A percentile compares a stretch with the other conserved stretches of the same genome.
phyloP scores from a whole-genome alignment of 2,113 vertebrate species.

The Ivindomyrus marchei region DNA sequence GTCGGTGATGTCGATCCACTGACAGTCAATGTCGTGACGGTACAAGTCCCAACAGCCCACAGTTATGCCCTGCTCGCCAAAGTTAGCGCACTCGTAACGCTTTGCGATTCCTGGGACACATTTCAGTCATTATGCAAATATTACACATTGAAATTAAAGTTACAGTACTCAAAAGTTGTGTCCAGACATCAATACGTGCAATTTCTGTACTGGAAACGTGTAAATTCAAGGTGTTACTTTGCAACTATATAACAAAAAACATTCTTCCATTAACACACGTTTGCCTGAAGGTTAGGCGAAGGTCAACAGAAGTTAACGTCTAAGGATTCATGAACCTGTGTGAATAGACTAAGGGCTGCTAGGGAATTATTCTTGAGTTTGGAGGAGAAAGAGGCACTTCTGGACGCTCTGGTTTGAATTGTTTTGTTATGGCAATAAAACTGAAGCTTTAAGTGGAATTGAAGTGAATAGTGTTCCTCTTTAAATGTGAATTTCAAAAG shows the following conservation, averaged over 20 bases:
- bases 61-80: slow-evolving; percentile 95
- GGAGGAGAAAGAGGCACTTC: background rate
- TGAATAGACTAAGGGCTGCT: background rate
- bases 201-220: background rate
- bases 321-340: background rate
- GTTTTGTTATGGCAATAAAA: slow-evolving; percentile 11
- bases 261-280: background rate
- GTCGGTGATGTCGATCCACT: slow-evolving; percentile 96
- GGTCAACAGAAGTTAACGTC: background rate
- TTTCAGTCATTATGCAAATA: background rate
- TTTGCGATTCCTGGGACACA: slow-evolving; percentile 75
- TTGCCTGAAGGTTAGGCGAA: background rate
- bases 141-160: background rate
- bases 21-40: slow-evolving; percentile 94
- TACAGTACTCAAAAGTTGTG: background rate
- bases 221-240: background rate
- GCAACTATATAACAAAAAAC: background rate
- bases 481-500: background rate
- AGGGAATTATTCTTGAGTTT: background rate
- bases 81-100: slow-evolving; percentile 94
- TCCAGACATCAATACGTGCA: background rate
- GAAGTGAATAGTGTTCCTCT: background rate
- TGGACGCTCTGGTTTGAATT: background rate
- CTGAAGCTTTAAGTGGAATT: background rate
- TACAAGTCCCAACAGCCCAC: slow-evolving; percentile 98